These are phyloP conservation scores for Strigamia crassipes DNA, from an alignment of 2,888 invertebrate species.

Conservation along the genomic window DNA sequence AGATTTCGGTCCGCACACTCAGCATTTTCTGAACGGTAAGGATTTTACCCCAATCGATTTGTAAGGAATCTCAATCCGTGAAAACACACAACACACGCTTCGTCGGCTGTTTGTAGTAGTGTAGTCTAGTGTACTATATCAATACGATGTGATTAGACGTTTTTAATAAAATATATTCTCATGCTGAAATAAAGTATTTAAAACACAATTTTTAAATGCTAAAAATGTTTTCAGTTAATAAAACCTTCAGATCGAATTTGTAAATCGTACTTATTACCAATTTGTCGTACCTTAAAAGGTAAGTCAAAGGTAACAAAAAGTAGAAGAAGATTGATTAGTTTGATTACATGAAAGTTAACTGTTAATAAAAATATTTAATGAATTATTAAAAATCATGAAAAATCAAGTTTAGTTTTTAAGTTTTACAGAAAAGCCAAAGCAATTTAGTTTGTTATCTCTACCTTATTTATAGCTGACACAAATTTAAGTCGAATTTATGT, in stretches of 20 bases:
- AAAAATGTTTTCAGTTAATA: neutral
- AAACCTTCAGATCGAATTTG: neutral
- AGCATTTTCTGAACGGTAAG: constrained; percentile 60
- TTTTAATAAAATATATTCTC: neutral
- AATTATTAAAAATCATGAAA: neutral
- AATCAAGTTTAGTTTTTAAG: neutral
- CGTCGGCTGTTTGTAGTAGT: neutral
- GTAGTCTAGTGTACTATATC: neutral
- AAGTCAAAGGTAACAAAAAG: neutral
- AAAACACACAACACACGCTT: neutral
- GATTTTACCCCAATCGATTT: constrained; percentile 15
- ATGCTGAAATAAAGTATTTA: neutral
- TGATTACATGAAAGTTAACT: too few species aligned
- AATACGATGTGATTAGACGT: neutral
- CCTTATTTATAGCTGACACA: neutral
- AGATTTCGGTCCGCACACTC: constrained; percentile 73
- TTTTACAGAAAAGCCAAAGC: neutral
- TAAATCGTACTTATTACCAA: neutral
- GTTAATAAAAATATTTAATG: neutral
- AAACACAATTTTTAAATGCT: neutral
- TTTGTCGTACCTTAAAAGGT: neutral
- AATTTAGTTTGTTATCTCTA: neutral
- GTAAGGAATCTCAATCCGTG: neutral
- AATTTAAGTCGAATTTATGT: neutral
- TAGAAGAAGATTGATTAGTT: neutral